These are phyloP conservation scores for Neogale vison DNA, from an alignment of 2,113 vertebrate species.

Conservation along the genomic window DNA sequence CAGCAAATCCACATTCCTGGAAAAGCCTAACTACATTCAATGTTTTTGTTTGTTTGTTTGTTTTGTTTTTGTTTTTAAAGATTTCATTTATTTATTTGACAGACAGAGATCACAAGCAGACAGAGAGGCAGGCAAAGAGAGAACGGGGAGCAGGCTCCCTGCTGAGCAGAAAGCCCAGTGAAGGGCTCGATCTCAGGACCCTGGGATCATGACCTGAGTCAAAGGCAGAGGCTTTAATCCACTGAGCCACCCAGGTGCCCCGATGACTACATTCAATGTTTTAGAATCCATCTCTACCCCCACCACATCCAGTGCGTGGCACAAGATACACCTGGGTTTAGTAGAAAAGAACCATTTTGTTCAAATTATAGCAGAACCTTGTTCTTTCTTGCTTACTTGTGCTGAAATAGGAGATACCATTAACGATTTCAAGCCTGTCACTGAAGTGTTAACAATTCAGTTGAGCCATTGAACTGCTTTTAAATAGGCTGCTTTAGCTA, in stretches of 20 bases:
- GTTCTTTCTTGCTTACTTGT: not conserved
- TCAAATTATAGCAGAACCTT: not conserved
- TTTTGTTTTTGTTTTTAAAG: too few relatives aligned
- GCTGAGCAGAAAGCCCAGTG: too few relatives aligned
- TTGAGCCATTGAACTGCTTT: not conserved
- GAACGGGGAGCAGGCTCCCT: too few relatives aligned
- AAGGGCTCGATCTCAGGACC: too few relatives aligned
- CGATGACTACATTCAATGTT: not conserved
- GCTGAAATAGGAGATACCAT: not conserved
- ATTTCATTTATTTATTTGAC: too few relatives aligned
- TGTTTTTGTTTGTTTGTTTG: not conserved
- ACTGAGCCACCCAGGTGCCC: too few relatives aligned
- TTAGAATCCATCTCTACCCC: not conserved
- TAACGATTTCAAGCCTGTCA: not conserved
- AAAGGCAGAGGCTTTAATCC: too few relatives aligned
- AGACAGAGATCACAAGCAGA: too few relatives aligned
- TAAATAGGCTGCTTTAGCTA: not conserved
- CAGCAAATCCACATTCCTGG: not conserved
- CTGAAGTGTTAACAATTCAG: not conserved
- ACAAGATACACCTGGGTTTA: not conserved
- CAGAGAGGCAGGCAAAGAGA: too few relatives aligned
- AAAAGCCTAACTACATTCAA: not conserved
- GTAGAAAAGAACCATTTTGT: not conserved
- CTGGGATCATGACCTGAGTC: too few relatives aligned
- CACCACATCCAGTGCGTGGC: fast-evolving